Evolutionary conservation across 1,140 invertebrate species (phyloP).

Genomic region (Holotrichia oblita): DNA sequence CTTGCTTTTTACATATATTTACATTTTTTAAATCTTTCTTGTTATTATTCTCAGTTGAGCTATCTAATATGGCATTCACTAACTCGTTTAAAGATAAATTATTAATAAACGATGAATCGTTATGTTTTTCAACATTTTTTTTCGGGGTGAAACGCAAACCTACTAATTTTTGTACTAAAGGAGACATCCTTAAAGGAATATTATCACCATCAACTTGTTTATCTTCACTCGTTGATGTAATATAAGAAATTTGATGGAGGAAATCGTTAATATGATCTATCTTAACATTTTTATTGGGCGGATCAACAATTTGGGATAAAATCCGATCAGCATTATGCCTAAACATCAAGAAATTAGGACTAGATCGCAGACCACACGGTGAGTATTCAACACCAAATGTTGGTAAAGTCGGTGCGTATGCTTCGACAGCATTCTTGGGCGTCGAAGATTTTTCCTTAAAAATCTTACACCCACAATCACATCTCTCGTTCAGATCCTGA

Average conservation of each 20-base stretch:
- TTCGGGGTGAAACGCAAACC: conserved; percentile 54
- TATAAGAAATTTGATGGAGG: conserved; percentile 65
- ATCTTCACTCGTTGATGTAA: conserved; percentile 64
- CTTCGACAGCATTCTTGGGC: conserved; percentile 30
- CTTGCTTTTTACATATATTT: conserved; percentile 42
- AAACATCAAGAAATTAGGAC: conserved; percentile 37
- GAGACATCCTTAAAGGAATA: conserved; percentile 52
- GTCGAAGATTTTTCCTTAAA: conserved; percentile 21
- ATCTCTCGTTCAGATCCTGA: conserved; percentile 55
- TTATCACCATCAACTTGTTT: conserved; percentile 33
- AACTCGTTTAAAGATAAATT: conserved; percentile 59
- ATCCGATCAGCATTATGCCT: not conserved
- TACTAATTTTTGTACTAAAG: conserved; percentile 58
- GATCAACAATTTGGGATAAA: conserved; percentile 31
- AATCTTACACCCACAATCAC: conserved; percentile 47
- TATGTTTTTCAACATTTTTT: conserved; percentile 44
- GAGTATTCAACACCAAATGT: conserved; percentile 54
- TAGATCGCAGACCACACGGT: conserved; percentile 47
- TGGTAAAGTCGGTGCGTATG: conserved; percentile 55
- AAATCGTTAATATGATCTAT: conserved; percentile 64
- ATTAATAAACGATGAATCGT: conserved; percentile 57
- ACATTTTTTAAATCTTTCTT: not conserved
- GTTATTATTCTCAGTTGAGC: conserved; percentile 35
- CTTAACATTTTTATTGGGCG: conserved; percentile 53
- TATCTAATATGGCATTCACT: conserved; percentile 58